Evolutionary conservation across 2,888 invertebrate genomes (phyloP), one percentile per base, ranked within the genome.

Genomic region (Dasypolia templi): DNA sequence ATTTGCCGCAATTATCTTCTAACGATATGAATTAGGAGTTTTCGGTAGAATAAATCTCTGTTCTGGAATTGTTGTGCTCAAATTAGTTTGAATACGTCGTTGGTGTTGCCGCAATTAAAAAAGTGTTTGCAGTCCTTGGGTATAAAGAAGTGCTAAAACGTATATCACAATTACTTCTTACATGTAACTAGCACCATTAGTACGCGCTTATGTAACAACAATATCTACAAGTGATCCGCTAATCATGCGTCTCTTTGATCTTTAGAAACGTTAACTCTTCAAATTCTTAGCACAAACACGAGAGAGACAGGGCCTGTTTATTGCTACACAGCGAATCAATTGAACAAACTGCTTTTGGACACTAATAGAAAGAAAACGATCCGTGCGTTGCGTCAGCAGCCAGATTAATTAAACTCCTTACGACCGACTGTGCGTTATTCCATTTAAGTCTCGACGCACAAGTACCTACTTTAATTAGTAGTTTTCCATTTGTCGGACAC

Each of bases 381-480:
- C 90, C 85, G 88, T 88, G 83, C 84, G 88, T 94, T 94, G 91
- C 94, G 92, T 94, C 94, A 93, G 91, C 88, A 88, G 88, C 87
- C 90, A 91, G 93, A 95, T 95, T 95, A 95, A 96, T 95, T 95
- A 95, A 94, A 94, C 91, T 94, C 92, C 91, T 92, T 93, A 93
- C 92, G 91, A 92, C 88, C 90, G 85, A 92, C 87, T 89, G 90
- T 90, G 91, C 90, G 87, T 91, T 91, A 89, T 93, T 92, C 93
- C 92, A 94, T 94, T 94, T 93, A 92, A 91, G 90, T 91, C 91
- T 89, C 89, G 71, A 85, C 78, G 88, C 85, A 87, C 90, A 93
- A 94, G 92, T 94, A 93, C 87, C 85, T 83, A 89, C 92, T 94
- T 95, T 95, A 95, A 95, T 95, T 95, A 95, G 94, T 93, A 92